Percentiles rank a stretch among this genome's conserved stretches.
phyloP scores from a whole-genome alignment of 1,140 invertebrate species.

The Vanessa tameamea region DNA sequence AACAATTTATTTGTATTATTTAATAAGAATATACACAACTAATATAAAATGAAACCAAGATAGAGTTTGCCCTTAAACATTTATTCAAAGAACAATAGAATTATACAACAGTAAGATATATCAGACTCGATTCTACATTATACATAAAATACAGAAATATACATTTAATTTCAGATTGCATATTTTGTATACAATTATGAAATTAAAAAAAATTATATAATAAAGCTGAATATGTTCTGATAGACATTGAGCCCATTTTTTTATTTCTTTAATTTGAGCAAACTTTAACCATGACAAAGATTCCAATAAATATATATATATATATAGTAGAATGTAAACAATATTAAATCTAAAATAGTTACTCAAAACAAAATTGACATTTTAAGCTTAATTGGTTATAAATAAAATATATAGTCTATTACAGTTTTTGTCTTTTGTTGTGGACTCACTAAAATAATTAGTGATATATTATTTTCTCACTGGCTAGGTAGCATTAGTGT shows the following conservation, averaged over 20 bases:
- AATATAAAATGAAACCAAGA: not conserved
- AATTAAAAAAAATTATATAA: not conserved
- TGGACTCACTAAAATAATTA: no score
- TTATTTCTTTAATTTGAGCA: not conserved
- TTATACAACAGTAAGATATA: not conserved
- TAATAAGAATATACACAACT: not conserved
- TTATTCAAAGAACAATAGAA: conserved; percentile 3
- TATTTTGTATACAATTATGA: not conserved
- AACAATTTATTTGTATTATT: not conserved
- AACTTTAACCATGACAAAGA: not conserved
- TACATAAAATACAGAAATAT: not conserved
- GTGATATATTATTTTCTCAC: no score
- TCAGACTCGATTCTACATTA: not conserved
- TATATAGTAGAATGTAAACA: not conserved
- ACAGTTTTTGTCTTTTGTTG: no score
- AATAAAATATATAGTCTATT: no score
- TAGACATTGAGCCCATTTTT: not conserved
- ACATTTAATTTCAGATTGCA: not conserved
- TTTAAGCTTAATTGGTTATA: no score
- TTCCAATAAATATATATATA: not conserved
- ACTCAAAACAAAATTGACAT: no score
- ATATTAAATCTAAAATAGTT: not conserved
- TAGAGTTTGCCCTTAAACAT: not conserved
- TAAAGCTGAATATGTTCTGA: not conserved
- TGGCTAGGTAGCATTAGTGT: no score